Conservation (phyloP, 2,888 invertebrate species). For the Hypena proboscidalis region DNA sequence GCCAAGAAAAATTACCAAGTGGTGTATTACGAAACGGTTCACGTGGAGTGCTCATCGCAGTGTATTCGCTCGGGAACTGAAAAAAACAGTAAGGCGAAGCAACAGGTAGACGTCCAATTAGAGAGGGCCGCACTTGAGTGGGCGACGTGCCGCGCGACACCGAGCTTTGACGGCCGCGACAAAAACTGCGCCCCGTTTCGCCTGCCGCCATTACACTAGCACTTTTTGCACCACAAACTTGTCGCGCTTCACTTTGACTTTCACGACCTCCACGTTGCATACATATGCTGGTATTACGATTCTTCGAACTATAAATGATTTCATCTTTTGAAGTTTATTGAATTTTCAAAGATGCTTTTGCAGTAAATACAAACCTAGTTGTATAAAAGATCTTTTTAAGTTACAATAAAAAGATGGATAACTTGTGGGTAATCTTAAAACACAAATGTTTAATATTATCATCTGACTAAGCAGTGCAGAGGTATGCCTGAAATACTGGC, state of each 20-base stretch:
- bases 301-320: conserved; percentile 1
- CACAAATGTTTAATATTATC: too few relatives aligned
- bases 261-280: conserved; percentile 61
- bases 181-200: conserved; percentile 78
- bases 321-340: not conserved
- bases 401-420: too few relatives aligned
- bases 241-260: conserved; percentile 74
- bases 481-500: too few relatives aligned
- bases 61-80: conserved; percentile 61
- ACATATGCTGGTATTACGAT: conserved; percentile 42
- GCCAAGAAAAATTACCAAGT: conserved; percentile 47
- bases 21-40: conserved; percentile 66
- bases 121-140: conserved; percentile 74
- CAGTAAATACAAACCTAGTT: too few relatives aligned
- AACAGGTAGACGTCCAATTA: conserved; percentile 85
- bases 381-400: too few relatives aligned
- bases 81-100: conserved; percentile 74
- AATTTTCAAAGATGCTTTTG: not conserved
- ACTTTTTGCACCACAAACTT: conserved; percentile 72
- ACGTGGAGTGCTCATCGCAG: conserved; percentile 70
- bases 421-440: too few relatives aligned
- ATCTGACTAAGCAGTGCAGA: too few relatives aligned
- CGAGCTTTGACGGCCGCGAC: conserved; percentile 73
- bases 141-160: conserved; percentile 74
- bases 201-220: conserved; percentile 68